phyloP scores from a whole-genome alignment of 2,113 vertebrate genomes.

The Hydropotes inermis region DNA sequence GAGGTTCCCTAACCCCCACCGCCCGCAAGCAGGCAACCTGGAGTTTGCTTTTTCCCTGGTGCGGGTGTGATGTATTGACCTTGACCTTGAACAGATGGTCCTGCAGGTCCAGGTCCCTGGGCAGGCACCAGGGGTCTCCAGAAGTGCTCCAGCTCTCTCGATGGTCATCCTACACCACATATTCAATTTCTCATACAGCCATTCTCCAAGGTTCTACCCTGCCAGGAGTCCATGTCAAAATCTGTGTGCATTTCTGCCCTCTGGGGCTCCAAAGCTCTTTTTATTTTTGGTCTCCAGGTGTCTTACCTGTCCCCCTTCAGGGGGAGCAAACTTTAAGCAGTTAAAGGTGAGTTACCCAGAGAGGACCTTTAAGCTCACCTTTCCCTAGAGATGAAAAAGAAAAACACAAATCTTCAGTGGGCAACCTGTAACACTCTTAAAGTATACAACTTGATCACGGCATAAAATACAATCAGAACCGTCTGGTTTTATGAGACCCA shows the following conservation, averaged over 20 bases:
- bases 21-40: neutral
- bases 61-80: neutral
- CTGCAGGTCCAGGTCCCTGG: neutral
- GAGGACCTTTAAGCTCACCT: neutral
- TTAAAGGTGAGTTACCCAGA: neutral
- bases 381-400: neutral
- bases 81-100: neutral
- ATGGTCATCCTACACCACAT: neutral
- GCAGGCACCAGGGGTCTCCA: fast-evolving
- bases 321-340: neutral
- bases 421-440: neutral
- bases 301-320: neutral
- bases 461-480: neutral
- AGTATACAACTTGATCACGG: neutral
- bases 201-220: neutral
- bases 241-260: neutral
- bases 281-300: neutral
- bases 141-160: neutral
- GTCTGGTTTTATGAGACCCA: neutral
- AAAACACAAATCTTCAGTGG: neutral
- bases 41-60: neutral
- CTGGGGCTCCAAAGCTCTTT: neutral
- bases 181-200: neutral
- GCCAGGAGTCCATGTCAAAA: neutral
- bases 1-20: too few relatives aligned